Percentiles rank a stretch among this genome's conserved stretches.
phyloP scores from a whole-genome alignment of 2,797 vertebrate genomes.

The Hydrophis major region DNA sequence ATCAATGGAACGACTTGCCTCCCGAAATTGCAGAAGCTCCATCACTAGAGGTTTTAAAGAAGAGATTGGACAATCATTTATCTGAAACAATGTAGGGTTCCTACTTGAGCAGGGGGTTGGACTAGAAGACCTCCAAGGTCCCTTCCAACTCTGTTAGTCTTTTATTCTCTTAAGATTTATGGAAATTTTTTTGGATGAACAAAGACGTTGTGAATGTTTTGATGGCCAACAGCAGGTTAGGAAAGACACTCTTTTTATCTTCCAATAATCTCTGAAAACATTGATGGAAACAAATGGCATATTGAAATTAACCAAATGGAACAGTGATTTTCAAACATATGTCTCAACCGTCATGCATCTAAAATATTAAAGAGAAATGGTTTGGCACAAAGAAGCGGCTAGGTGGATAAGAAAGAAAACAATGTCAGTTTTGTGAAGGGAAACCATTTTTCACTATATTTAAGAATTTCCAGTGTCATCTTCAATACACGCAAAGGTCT shows the following conservation, averaged over 20 bases:
- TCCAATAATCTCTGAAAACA: conserved; percentile 30
- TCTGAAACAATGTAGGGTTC: neutral
- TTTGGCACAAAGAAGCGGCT: neutral
- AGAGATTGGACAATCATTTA: neutral
- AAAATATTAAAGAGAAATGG: conserved; percentile 49
- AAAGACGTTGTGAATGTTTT: neutral
- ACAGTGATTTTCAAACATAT: conserved; percentile 46
- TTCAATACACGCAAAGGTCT: conserved; percentile 63
- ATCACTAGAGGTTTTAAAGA: neutral
- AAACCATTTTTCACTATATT: conserved; percentile 68
- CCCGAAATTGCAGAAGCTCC: neutral
- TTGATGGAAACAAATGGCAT: conserved; percentile 24
- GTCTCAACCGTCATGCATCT: conserved; percentile 56
- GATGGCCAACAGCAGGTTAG: neutral
- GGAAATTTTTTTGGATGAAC: conserved; percentile 8
- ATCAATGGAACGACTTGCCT: neutral
- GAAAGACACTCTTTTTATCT: conserved; percentile 25
- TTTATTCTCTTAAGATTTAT: neutral
- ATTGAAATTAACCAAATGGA: conserved; percentile 49
- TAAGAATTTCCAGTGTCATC: conserved; percentile 68
- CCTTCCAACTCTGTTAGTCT: neutral
- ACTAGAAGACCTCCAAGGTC: neutral
- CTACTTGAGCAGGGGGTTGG: neutral
- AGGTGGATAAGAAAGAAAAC: conserved; percentile 31
- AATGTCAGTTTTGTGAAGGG: conserved; percentile 61